Percentiles rank a stretch among this genome's conserved stretches.
These are phyloP conservation scores for Zaprionus camerounensis DNA, from an alignment of 1,140 invertebrate genomes.

Conservation along the genomic window DNA sequence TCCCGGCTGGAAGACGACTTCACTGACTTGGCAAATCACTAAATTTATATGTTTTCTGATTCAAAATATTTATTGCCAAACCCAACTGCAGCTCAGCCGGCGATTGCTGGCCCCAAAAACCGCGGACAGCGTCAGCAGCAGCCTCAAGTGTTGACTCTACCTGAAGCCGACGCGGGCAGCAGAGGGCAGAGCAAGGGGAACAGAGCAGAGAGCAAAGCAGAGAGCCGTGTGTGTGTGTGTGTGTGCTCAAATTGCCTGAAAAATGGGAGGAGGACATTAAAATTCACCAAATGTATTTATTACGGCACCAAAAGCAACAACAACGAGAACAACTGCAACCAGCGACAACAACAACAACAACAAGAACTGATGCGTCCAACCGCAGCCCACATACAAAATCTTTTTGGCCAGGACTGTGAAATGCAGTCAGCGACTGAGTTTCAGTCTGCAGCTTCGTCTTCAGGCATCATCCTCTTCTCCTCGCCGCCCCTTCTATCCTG, in stretches of 20 bases:
- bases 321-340: not conserved
- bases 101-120: constrained; percentile 64
- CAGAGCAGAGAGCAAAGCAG: constrained; percentile 31
- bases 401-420: constrained; percentile 18
- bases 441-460: constrained; percentile 13
- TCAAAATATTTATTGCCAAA: constrained; percentile 84
- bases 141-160: constrained; percentile 58
- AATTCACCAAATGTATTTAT: constrained; percentile 84
- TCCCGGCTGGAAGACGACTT: constrained; percentile 32
- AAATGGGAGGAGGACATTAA: constrained; percentile 82
- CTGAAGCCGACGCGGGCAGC: constrained; percentile 10
- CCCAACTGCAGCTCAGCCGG: constrained; percentile 43
- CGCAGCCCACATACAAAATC: constrained; percentile 65
- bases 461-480: not conserved
- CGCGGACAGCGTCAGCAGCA: constrained; percentile 46
- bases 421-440: constrained; percentile 14
- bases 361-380: constrained; percentile 60
- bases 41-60: constrained; percentile 84
- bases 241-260: constrained; percentile 75
- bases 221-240: not conserved
- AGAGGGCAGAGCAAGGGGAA: not conserved
- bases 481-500: not conserved
- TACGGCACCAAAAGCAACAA: constrained; percentile 69
- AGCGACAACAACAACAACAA: constrained; percentile 34
- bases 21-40: constrained; percentile 80